These are phyloP conservation scores for Heterochromis multidens DNA, from an alignment of 2,113 vertebrate genomes.

Conservation along the genomic window DNA sequence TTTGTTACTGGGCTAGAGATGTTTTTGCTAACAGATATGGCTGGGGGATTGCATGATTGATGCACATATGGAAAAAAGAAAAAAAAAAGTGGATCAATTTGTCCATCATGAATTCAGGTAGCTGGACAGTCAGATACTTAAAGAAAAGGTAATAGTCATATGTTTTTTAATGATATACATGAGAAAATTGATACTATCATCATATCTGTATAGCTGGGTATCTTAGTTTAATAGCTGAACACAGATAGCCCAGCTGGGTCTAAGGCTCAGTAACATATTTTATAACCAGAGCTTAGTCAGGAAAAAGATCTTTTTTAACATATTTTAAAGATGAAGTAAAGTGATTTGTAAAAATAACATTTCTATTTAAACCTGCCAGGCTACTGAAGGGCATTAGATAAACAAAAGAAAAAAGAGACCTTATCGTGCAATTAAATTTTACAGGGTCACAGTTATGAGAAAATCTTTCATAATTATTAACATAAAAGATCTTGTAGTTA, in stretches of 20 bases:
- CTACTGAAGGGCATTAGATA: neutral
- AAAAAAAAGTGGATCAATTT: neutral
- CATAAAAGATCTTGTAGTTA: neutral
- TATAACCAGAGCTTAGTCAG: neutral
- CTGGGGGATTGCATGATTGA: conserved; percentile 5
- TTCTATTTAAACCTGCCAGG: neutral
- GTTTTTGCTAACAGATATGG: conserved; percentile 44
- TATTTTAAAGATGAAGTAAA: too few species aligned
- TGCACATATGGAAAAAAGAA: neutral
- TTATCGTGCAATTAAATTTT: neutral
- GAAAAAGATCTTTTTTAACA: too few species aligned
- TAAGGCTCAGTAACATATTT: neutral
- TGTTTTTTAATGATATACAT: neutral
- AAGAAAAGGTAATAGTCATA: neutral
- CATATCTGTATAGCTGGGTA: neutral
- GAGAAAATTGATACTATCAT: neutral
- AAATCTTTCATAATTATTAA: neutral
- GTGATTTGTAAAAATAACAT: neutral
- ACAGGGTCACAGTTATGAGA: neutral
- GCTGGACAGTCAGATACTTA: neutral
- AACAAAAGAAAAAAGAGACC: neutral
- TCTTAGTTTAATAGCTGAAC: neutral
- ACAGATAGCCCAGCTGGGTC: neutral
- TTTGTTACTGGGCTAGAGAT: conserved; percentile 57
- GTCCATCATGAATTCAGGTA: neutral